Conservation (phyloP, 1,140 invertebrate genomes). For the Nylanderia fulva region DNA sequence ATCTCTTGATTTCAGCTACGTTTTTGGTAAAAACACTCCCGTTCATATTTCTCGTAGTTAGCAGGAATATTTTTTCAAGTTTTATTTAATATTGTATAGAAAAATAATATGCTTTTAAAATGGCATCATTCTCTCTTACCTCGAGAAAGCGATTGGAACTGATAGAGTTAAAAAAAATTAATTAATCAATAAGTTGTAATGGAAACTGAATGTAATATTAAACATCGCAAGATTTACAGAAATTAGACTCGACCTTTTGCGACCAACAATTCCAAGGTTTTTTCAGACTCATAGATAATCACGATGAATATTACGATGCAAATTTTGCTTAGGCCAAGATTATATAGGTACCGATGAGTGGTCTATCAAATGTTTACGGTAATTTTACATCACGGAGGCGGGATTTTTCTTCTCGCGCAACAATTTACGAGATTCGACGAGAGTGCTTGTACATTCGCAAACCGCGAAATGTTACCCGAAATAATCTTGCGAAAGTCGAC, state of each 20-base stretch:
- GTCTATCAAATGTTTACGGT: slow-evolving; percentile 15
- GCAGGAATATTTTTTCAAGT: background rate
- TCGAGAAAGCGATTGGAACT: background rate
- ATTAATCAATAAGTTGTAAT: background rate
- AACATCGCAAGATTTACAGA: background rate
- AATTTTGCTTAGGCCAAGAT: background rate
- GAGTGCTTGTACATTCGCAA: slow-evolving; percentile 5
- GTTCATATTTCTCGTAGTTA: background rate
- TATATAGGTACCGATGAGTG: background rate
- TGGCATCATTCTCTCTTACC: background rate
- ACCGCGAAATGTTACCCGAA: slow-evolving; percentile 23
- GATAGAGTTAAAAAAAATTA: background rate
- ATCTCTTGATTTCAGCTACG: background rate
- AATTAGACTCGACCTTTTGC: background rate
- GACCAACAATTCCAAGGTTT: background rate
- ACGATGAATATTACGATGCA: background rate
- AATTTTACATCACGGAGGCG: slow-evolving; percentile 17
- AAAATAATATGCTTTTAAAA: background rate
- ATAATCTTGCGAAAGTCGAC: slow-evolving; percentile 48
- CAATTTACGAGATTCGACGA: slow-evolving; percentile 2
- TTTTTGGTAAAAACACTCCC: background rate
- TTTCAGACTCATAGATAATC: background rate
- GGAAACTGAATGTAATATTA: too few species aligned
- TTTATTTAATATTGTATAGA: background rate
- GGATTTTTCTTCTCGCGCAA: slow-evolving; percentile 14